Evolutionary conservation across 2,888 invertebrate genomes (phyloP).

Genomic region (Oxycera nigricornis): DNA sequence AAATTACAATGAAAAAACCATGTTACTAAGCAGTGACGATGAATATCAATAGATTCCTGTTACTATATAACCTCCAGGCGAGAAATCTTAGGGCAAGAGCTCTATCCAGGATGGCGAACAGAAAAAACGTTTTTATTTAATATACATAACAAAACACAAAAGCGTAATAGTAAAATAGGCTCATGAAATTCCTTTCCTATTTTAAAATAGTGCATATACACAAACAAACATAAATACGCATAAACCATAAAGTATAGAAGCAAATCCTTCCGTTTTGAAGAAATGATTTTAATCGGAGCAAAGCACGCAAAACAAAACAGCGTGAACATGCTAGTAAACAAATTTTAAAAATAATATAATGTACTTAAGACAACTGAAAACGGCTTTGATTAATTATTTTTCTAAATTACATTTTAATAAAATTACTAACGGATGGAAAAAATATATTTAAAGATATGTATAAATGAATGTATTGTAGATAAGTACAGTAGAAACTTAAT

Average conservation of each 20-base stretch:
- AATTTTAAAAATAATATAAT: slow-evolving; percentile 13
- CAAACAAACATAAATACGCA: background rate
- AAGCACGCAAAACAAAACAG: background rate
- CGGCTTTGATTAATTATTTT: slow-evolving; percentile 38
- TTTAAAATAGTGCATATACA: background rate
- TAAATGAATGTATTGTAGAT: background rate
- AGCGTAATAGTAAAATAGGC: background rate
- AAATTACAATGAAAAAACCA: slow-evolving; percentile 95
- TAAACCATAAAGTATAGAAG: slow-evolving; percentile 44
- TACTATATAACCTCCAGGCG: background rate
- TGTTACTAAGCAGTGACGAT: slow-evolving; percentile 93
- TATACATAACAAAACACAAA: slow-evolving; percentile 1
- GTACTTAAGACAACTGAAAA: slow-evolving; percentile 31
- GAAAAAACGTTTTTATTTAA: slow-evolving; percentile 7
- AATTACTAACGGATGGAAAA: background rate
- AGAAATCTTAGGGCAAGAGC: background rate
- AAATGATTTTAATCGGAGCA: too few relatives aligned
- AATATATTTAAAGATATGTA: slow-evolving; percentile 4
- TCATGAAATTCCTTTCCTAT: background rate
- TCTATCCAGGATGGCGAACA: background rate
- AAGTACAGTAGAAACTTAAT: background rate
- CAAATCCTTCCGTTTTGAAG: slow-evolving; percentile 42
- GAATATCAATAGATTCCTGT: slow-evolving; percentile 77
- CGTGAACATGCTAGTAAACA: background rate
- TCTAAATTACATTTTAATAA: slow-evolving; percentile 27